phyloP scores from a whole-genome alignment of 2,888 invertebrate genomes.

The Rotaria socialis region DNA sequence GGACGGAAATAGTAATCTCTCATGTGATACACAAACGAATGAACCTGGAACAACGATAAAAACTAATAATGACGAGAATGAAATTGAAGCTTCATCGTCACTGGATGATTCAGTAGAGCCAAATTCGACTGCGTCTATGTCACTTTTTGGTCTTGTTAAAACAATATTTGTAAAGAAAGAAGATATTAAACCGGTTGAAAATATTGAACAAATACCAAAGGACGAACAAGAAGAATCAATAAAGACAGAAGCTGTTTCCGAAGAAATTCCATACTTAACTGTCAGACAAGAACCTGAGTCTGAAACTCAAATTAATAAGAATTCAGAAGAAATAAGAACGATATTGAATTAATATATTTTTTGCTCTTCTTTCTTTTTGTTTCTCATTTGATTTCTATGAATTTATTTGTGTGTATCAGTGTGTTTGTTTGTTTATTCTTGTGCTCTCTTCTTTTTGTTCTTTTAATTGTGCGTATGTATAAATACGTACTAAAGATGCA shows the following conservation, averaged over 20 bases:
- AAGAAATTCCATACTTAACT: not conserved
- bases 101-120: not conserved
- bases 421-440: not conserved
- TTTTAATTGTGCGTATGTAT: conserved; percentile 12
- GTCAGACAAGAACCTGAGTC: not conserved
- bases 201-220: not conserved
- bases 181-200: not conserved
- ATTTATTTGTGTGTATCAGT: not conserved
- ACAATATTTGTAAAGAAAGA: conserved; percentile 24
- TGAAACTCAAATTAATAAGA: not conserved
- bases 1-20: not conserved
- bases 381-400: not conserved
- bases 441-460: not conserved
- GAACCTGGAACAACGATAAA: not conserved
- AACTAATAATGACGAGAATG: not conserved
- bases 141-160: not conserved
- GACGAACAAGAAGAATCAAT: not conserved
- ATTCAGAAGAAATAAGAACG: not conserved
- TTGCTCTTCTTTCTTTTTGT: not conserved
- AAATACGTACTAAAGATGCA: not conserved
- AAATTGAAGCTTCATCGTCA: not conserved
- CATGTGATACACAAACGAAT: not conserved
- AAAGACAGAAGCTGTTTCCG: not conserved
- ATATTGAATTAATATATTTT: not conserved
- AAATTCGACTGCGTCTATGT: not conserved